Evolutionary conservation across 2,797 vertebrate genomes (phyloP), one percentile per base, ranked within the genome.

Genomic region (Echeneis naucrates): DNA sequence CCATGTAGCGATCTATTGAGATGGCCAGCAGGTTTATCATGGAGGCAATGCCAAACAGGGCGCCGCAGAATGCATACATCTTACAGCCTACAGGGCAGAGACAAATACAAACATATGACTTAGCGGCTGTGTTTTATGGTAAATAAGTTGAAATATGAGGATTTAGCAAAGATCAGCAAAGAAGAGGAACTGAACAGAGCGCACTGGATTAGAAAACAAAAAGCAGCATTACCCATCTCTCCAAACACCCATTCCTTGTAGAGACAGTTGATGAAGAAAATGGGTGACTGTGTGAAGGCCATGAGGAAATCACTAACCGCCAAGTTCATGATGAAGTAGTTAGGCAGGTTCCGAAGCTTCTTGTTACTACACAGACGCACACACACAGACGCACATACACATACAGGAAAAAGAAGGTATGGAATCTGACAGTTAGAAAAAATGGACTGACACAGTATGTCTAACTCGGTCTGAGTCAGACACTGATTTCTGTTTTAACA

Each of bases 21-120:
- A 98, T 98, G 87, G 95, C 97, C 84, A 92, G 93, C 71, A 98
- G 93, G 78, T 96, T 98, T 56, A 97, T 96, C 98, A 99, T 99
- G 80, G 97, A 99, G 64, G 95, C 88, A 78, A 98, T 97, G 73
- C 96, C 97, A 76, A 98, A 99, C 64, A 98, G 91, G 67, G 97
- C 97, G 1, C 98, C 96, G 2, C 96, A 98, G 94, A 99, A 99
- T 16, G 96, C 97, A 50, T 98, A 98, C 85, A 98, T 88, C 81
- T 98, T 95, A 64, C 97, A 98, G 14, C 92, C 93, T 94, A 35
- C 16, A 42, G 38, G 19, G 27, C 56, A 27, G 13, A 16, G 68
- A 19, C 21, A 72, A 6, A 54, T 7, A 19, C 16, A 64, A 13
- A 72, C 1, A 32, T 4, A 8, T 2, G 11, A 2, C n/a, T 61